phyloP scores from a whole-genome alignment of 1,140 invertebrate species.

The Wiebesia pumilae region DNA sequence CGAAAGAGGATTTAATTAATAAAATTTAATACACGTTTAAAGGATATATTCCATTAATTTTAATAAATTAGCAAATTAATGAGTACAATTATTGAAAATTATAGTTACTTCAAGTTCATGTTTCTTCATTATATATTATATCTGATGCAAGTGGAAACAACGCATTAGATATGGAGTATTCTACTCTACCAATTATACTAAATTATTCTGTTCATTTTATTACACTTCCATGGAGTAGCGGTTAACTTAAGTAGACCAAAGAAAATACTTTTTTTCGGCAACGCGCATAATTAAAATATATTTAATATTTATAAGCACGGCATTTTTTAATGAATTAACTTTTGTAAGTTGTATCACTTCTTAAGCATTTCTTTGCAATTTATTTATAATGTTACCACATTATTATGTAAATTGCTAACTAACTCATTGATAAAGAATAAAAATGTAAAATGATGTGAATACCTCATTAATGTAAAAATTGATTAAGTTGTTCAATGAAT shows the following conservation, averaged over 20 bases:
- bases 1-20: not conserved
- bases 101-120: slow-evolving; percentile 1
- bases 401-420: not conserved
- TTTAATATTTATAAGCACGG: not conserved
- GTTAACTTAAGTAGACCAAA: too few species aligned
- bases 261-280: not conserved
- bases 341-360: not conserved
- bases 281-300: not conserved
- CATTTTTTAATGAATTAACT: not conserved
- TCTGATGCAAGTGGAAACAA: slow-evolving; percentile 27
- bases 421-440: not conserved
- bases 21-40: not conserved
- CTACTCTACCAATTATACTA: slow-evolving; percentile 22
- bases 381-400: not conserved
- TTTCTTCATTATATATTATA: slow-evolving; percentile 33
- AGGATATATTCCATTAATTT: not conserved
- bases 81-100: not conserved
- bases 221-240: not conserved
- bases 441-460: not conserved
- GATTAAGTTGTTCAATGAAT: not conserved
- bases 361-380: not conserved
- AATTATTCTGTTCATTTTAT: slow-evolving; percentile 26
- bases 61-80: slow-evolving; percentile 3
- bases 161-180: slow-evolving; percentile 29
- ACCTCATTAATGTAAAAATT: not conserved